A percentile compares a stretch with the other conserved stretches of the same genome.
These are phyloP conservation scores for Pterostichus madidus DNA, from an alignment of 2,888 invertebrate species.

Conservation along the genomic window DNA sequence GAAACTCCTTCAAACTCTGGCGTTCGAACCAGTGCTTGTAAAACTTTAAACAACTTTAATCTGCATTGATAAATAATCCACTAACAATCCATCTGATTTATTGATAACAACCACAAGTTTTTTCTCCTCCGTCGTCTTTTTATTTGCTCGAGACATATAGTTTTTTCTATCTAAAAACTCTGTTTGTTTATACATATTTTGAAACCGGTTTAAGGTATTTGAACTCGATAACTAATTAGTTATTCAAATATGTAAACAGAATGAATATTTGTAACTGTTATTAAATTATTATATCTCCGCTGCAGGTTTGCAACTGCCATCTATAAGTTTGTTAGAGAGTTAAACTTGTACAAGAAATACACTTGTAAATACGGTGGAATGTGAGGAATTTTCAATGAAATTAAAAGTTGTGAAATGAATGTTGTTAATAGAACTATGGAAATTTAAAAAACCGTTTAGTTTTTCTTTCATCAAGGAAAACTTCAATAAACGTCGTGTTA, in stretches of 20 bases:
- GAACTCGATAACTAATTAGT: conserved; percentile 66
- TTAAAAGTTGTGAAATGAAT: conserved; percentile 42
- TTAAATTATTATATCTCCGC: conserved; percentile 64
- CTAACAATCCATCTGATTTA: conserved; percentile 63
- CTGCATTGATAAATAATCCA: conserved; percentile 62
- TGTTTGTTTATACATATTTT: conserved; percentile 67
- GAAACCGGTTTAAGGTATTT: conserved; percentile 67
- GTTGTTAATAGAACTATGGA: conserved; percentile 28
- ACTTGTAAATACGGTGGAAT: conserved; percentile 24
- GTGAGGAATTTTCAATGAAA: conserved; percentile 39
- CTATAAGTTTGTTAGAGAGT: conserved; percentile 28
- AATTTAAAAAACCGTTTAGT: conserved; percentile 27
- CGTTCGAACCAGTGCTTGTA: not conserved
- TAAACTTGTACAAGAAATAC: conserved; percentile 7
- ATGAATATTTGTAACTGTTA: conserved; percentile 67
- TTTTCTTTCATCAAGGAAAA: conserved; percentile 40
- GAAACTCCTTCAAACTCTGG: conserved; percentile 1
- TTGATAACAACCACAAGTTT: conserved; percentile 53
- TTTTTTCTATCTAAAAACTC: conserved; percentile 51
- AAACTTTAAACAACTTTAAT: conserved; percentile 57
- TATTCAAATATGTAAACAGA: conserved; percentile 67
- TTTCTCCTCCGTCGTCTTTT: conserved; percentile 16
- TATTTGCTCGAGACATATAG: conserved; percentile 37
- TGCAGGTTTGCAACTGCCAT: conserved; percentile 53
- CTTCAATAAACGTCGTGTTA: conserved; percentile 27